A percentile compares a stretch with the other conserved stretches of the same genome.
Conservation (phyloP, 2,888 invertebrate species). For the Tipula helvola region DNA sequence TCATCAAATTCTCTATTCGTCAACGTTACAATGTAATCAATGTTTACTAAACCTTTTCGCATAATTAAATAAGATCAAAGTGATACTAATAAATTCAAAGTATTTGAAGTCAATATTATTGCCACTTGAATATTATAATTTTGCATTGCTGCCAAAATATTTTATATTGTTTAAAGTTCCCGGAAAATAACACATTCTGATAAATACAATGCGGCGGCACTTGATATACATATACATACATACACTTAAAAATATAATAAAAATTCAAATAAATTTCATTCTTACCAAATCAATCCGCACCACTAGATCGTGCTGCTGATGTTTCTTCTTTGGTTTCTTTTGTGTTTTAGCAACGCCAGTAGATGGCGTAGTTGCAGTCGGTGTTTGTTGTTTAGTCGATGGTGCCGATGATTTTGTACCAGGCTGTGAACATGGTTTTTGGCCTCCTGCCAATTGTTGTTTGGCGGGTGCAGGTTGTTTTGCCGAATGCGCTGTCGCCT, state of each 20-base stretch:
- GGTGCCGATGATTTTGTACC: not conserved
- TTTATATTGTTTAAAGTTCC: no score
- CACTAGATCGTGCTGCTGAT: constrained; percentile 68
- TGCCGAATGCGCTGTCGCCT: constrained; percentile 42
- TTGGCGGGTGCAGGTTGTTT: constrained; percentile 48
- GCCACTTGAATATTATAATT: no score
- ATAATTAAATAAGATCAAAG: no score
- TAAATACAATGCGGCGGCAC: not conserved
- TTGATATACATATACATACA: no score
- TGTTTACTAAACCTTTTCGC: no score
- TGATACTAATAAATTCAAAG: no score
- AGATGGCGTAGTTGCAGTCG: constrained; percentile 26
- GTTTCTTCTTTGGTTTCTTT: constrained; percentile 64
- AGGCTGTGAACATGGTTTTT: constrained; percentile 17
- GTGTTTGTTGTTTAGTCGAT: constrained; percentile 16
- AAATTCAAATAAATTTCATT: constrained; percentile 15
- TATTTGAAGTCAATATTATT: no score
- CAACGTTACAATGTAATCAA: no score
- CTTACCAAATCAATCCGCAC: constrained; percentile 74
- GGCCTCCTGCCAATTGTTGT: constrained; percentile 25
- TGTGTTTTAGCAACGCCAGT: constrained; percentile 42
- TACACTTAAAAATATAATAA: not conserved
- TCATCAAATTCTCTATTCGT: no score
- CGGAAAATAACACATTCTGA: not conserved
- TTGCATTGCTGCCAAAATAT: no score